Conservation (phyloP, 2,888 invertebrate species). For the Eurois occulta region DNA sequence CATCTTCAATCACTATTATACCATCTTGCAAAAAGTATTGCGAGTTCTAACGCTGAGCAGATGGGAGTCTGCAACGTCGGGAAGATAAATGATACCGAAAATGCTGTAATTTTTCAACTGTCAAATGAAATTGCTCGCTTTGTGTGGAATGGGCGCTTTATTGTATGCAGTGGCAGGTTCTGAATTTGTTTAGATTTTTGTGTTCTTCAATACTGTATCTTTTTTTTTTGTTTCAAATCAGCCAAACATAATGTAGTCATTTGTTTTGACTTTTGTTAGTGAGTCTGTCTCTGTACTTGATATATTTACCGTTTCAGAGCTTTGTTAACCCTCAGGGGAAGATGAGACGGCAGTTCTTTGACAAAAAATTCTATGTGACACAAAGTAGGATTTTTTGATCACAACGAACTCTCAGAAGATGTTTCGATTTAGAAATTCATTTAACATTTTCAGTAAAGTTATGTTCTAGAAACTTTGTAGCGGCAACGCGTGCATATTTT, state of each 20-base stretch:
- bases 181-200: neutral
- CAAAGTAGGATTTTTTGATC: constrained; percentile 7
- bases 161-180: constrained; percentile 1
- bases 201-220: neutral
- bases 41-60: constrained; percentile 34
- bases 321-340: neutral
- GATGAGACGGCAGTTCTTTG: neutral
- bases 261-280: neutral
- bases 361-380: constrained; percentile 38
- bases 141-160: neutral
- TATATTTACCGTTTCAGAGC: neutral
- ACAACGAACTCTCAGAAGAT: constrained; percentile 28
- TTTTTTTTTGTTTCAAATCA: neutral
- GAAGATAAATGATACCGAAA: constrained; percentile 49
- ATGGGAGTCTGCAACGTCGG: constrained; percentile 26
- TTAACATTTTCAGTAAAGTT: constrained; percentile 38
- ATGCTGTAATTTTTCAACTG: constrained; percentile 46
- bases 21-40: constrained; percentile 32
- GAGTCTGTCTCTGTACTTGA: constrained; percentile 7
- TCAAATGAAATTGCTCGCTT: constrained; percentile 39
- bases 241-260: neutral
- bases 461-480: constrained; percentile 25
- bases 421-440: constrained; percentile 38
- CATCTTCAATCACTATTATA: constrained; percentile 39
- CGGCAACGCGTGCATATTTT: constrained; percentile 36